A percentile compares a stretch with the other conserved stretches of the same genome.
These are phyloP conservation scores for Mizuhopecten yessoensis DNA, from an alignment of 1,140 invertebrate species.

Conservation along the genomic window DNA sequence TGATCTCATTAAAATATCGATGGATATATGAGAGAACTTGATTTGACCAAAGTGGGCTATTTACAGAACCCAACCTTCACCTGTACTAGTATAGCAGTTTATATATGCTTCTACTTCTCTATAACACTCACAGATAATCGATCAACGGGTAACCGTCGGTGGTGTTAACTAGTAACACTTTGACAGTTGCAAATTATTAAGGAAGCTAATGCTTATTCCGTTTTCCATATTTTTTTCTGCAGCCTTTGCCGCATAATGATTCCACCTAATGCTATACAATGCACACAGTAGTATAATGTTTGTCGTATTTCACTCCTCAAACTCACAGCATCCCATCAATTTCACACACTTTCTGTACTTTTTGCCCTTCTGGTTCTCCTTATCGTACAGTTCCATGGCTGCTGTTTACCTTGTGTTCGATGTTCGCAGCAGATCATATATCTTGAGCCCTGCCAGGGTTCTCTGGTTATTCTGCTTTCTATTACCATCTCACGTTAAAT, in stretches of 20 bases:
- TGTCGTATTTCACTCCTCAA: slow-evolving; percentile 38
- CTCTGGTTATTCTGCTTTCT: not conserved
- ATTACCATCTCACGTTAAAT: not conserved
- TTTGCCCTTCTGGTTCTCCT: slow-evolving; percentile 12
- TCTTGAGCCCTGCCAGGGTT: not conserved
- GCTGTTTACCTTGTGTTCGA: not conserved
- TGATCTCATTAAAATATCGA: not conserved
- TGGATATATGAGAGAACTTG: no score
- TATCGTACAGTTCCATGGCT: slow-evolving; percentile 18
- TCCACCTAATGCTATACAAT: not conserved
- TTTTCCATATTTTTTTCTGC: not conserved
- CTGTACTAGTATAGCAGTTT: no score
- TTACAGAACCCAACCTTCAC: no score
- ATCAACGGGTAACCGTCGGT: no score
- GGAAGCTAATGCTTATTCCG: not conserved
- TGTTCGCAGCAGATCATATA: not conserved
- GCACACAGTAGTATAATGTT: not conserved
- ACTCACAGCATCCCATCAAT: not conserved
- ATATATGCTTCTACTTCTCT: no score
- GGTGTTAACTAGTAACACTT: no score
- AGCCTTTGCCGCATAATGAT: not conserved
- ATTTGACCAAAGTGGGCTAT: no score
- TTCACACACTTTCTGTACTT: slow-evolving; percentile 27
- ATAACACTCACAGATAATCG: no score
- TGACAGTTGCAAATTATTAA: not conserved